A percentile compares a stretch with the other conserved stretches of the same genome.
Evolutionary conservation across 1,140 invertebrate genomes (phyloP).

Genomic region (Drosophila sucinea): DNA sequence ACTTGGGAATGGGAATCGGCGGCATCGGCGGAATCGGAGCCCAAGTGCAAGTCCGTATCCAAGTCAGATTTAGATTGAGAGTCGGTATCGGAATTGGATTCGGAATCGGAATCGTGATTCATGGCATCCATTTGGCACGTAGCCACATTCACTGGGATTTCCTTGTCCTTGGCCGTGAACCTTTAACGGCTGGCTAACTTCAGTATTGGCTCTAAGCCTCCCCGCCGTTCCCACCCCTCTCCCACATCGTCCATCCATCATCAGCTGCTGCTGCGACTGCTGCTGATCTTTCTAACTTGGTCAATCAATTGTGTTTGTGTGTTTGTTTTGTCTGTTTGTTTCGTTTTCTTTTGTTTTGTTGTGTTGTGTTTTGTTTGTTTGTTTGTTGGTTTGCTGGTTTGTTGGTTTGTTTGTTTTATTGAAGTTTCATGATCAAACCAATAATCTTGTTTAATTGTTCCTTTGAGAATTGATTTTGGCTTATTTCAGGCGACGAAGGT

Average conservation of each 20-base stretch:
- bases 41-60: conserved; percentile 3
- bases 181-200: conserved; percentile 74
- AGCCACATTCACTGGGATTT: conserved; percentile 77
- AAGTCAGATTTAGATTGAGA: conserved; percentile 27
- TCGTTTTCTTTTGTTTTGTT: conserved; percentile 58
- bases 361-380: conserved; percentile 56
- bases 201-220: conserved; percentile 36
- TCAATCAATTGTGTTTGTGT: conserved; percentile 67
- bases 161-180: conserved; percentile 80
- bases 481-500: conserved; percentile 50
- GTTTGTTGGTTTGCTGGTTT: conserved; percentile 64
- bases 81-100: not conserved
- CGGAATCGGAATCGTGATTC: conserved; percentile 54
- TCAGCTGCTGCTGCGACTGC: not conserved
- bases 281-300: conserved; percentile 21
- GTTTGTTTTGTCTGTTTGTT: conserved; percentile 63
- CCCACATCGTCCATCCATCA: not conserved
- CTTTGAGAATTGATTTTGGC: conserved; percentile 58
- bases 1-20: conserved; percentile 8
- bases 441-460: conserved; percentile 69
- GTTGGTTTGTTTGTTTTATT: conserved; percentile 65
- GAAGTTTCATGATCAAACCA: conserved; percentile 75
- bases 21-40: not conserved
- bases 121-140: conserved; percentile 42
- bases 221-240: conserved; percentile 11